These are phyloP conservation scores for Aphodius sticticus DNA, from an alignment of 2,888 invertebrate species.

Conservation along the genomic window DNA sequence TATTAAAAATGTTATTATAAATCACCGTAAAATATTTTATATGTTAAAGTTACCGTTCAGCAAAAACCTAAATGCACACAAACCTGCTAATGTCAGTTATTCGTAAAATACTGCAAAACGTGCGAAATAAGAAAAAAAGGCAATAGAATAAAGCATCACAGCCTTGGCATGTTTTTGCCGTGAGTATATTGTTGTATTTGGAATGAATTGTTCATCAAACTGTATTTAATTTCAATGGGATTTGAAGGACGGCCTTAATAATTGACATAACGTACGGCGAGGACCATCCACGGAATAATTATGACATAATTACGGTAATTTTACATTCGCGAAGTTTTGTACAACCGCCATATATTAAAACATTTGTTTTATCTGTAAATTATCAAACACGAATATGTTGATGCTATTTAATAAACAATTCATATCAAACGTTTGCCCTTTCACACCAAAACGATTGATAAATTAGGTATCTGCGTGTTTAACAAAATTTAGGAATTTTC, in stretches of 20 bases:
- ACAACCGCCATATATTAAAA: neutral
- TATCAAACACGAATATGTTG: neutral
- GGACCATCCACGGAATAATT: neutral
- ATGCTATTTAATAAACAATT: conserved; percentile 6
- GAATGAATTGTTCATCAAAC: neutral
- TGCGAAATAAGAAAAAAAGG: neutral
- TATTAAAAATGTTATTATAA: too few species aligned
- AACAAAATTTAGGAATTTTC: neutral
- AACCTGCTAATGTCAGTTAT: too few species aligned
- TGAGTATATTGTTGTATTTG: neutral
- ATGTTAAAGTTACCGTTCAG: too few species aligned
- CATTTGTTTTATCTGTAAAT: neutral
- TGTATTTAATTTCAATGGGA: neutral
- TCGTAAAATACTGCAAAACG: neutral
- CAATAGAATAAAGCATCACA: neutral
- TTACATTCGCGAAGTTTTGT: neutral
- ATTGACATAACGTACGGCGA: neutral
- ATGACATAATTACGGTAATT: neutral
- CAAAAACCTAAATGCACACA: too few species aligned
- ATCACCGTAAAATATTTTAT: too few species aligned
- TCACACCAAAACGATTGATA: too few species aligned
- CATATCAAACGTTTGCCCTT: neutral
- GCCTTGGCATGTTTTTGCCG: neutral
- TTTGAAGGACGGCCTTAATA: neutral
- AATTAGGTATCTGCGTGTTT: too few species aligned